Evolutionary conservation across 2,113 vertebrate species (phyloP), one percentile per base, ranked within the genome.

Genomic region (Siphamia tubifer): DNA sequence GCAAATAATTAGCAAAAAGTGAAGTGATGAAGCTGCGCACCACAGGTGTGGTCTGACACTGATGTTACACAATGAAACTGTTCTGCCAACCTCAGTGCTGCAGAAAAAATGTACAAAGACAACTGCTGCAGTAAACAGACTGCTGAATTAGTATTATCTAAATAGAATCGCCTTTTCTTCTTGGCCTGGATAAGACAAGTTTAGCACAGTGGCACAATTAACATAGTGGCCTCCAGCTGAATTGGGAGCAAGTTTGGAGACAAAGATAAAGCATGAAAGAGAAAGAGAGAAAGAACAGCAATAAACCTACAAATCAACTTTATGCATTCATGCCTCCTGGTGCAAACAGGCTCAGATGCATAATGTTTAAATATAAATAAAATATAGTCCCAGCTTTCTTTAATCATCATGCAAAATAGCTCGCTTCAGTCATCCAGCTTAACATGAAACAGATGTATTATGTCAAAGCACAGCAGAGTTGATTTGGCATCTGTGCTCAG

Each of bases 131-230:
- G 60, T 57, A 69, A 77, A 83, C 51, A 60, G 31, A 53, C 25
- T 32, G 20, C 43, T 73, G 36, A 73, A 66, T 71, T 57, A 39
- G 55, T 71, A 30, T 47, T 69, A 68, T 71, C 62, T 65, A 82
- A 84, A 82, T 48, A 76, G 76, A 77, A 74, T 66, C 20, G 15
- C 16, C 40, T 66, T 63, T 47, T 63, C 43, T 60, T 60, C 42
- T 51, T 52, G 57, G 34, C 77, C 71, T 79, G 61, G 28, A 76
- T 77, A 61, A 70, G 56, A 74, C 48, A 55, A 49, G 65, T 81
- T 71, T 57, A 84, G 61, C 27, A 58, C 30, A 12, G 1, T 56
- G 60, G 39, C 52, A 67, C 67, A 77, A 75, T 79, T 81, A 77
- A 63, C 75, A 77, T 48, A 60, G 31, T 54, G 69, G 61, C 74